Conservation (phyloP, 2,888 invertebrate genomes). For the Synanthedon tipuliformis region DNA sequence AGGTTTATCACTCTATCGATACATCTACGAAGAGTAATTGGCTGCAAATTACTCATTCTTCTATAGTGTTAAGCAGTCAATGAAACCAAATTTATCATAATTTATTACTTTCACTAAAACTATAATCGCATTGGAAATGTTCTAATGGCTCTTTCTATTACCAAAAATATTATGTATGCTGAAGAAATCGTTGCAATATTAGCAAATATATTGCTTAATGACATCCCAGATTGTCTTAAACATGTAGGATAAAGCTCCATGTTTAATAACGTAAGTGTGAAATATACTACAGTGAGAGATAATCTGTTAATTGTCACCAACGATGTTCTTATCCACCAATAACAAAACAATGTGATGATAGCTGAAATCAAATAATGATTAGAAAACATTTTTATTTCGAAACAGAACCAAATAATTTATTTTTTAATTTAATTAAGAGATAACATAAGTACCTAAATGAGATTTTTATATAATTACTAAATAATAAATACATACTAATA, state of each 20-base stretch:
- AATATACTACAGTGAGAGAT: constrained; percentile 66
- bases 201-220: constrained; percentile 68
- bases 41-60: neutral
- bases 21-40: neutral
- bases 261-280: constrained; percentile 70
- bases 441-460: neutral
- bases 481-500: neutral
- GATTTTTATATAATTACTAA: neutral
- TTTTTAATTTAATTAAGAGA: neutral
- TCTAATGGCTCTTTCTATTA: constrained; percentile 21
- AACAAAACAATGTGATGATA: constrained; percentile 16
- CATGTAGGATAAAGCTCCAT: constrained; percentile 77
- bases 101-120: no score
- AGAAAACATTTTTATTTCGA: no score
- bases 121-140: neutral
- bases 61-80: neutral
- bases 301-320: constrained; percentile 61
- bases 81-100: neutral
- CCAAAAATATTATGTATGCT: constrained; percentile 72
- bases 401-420: no score
- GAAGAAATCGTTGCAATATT: constrained; percentile 68
- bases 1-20: neutral
- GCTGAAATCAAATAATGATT: constrained; percentile 3
- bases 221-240: constrained; percentile 73
- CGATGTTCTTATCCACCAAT: constrained; percentile 32